Evolutionary conservation across 2,113 vertebrate species (phyloP).

Genomic region (Fregetta grallaria): DNA sequence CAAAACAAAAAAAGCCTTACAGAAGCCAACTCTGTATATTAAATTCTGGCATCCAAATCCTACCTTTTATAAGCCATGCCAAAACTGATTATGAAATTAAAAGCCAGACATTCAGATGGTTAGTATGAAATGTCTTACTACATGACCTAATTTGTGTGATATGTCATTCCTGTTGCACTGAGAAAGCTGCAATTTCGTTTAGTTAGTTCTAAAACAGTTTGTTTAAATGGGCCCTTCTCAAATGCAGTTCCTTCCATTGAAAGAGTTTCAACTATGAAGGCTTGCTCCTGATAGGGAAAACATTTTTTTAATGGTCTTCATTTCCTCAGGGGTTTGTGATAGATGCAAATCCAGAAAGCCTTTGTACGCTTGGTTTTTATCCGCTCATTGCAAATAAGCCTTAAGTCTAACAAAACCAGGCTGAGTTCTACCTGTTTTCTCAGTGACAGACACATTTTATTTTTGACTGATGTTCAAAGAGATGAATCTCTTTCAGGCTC

Average conservation of each 20-base stretch:
- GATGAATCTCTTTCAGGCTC: neutral
- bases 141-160: neutral
- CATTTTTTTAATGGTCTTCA: neutral
- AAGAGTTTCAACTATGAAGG: neutral
- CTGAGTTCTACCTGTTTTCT: neutral
- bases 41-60: neutral
- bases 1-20: neutral
- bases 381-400: neutral
- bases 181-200: neutral
- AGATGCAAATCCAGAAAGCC: neutral
- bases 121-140: neutral
- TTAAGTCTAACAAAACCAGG: neutral
- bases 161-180: neutral
- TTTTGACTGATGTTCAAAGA: neutral
- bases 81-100: neutral
- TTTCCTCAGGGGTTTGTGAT: neutral
- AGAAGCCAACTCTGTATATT: neutral
- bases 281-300: neutral
- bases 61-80: neutral
- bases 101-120: neutral
- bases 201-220: neutral
- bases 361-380: neutral
- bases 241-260: neutral
- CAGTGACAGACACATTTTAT: neutral
- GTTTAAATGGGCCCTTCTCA: neutral